Conservation (phyloP, 2,888 invertebrate genomes). For the Strigamia maritima region DNA sequence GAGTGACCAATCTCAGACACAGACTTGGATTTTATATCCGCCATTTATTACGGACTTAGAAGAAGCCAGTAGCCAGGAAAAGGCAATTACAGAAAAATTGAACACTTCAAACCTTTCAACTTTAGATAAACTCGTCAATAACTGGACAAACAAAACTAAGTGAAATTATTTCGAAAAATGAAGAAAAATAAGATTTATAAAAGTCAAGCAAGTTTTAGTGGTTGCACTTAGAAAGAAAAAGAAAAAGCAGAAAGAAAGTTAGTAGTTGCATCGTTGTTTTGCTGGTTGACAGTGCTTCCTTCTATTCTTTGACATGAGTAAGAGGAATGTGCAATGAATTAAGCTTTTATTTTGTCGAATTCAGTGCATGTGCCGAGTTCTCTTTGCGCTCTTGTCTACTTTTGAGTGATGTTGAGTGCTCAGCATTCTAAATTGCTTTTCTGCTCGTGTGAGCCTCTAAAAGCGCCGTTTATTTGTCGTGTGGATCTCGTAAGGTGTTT, state of each 20-base stretch:
- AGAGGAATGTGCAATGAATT: slow-evolving; percentile 29
- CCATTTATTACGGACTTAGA: too few relatives aligned
- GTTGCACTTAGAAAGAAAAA: too few relatives aligned
- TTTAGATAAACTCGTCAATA: too few relatives aligned
- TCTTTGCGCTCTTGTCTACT: slow-evolving; percentile 21
- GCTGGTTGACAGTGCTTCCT: background rate
- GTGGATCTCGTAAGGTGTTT: slow-evolving; percentile 29
- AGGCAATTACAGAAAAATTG: too few relatives aligned
- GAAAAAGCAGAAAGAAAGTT: background rate
- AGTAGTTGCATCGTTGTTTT: background rate
- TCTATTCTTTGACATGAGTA: slow-evolving; percentile 24
- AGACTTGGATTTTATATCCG: too few relatives aligned
- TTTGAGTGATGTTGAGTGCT: slow-evolving; percentile 29
- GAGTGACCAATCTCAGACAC: too few relatives aligned
- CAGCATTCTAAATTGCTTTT: slow-evolving; percentile 29
- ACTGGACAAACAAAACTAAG: too few relatives aligned
- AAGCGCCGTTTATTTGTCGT: slow-evolving; percentile 24
- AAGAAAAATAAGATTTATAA: too few relatives aligned
- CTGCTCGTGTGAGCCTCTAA: slow-evolving; percentile 29
- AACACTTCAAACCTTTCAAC: too few relatives aligned
- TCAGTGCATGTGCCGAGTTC: slow-evolving; percentile 20
- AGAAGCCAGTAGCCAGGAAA: too few relatives aligned
- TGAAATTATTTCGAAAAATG: too few relatives aligned
- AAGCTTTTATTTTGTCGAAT: slow-evolving; percentile 29
- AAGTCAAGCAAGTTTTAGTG: too few relatives aligned